Percentiles rank a stretch among this genome's conserved stretches.
Evolutionary conservation across 2,888 invertebrate species (phyloP).

Genomic region (Ophioninae sp.): DNA sequence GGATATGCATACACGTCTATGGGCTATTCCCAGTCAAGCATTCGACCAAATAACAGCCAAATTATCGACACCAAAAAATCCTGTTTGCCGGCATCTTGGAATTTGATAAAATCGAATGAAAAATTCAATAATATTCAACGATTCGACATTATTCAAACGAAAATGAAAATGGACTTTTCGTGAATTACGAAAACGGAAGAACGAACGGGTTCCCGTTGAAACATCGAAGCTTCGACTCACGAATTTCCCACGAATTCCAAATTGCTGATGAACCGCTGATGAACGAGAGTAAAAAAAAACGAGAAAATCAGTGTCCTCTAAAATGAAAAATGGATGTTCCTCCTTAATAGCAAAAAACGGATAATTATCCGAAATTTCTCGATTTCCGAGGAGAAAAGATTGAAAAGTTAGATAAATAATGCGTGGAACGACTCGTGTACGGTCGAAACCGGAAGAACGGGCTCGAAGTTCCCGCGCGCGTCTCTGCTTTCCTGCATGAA

Average conservation of each 20-base stretch:
- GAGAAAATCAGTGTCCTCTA: background rate
- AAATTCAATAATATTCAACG: background rate
- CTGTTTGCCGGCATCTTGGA: background rate
- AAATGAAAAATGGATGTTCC: background rate
- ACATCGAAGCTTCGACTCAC: no score
- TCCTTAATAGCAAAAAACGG: no score
- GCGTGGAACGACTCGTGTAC: constrained; percentile 8
- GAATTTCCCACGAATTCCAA: background rate
- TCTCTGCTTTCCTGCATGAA: constrained; percentile 77
- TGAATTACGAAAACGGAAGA: no score
- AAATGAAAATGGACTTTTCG: no score
- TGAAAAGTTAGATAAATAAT: background rate
- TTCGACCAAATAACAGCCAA: background rate
- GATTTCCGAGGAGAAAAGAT: background rate
- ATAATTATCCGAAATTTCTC: no score
- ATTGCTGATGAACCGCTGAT: background rate
- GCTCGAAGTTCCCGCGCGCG: constrained; percentile 65
- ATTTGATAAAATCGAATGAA: background rate
- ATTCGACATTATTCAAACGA: no score
- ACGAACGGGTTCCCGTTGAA: no score
- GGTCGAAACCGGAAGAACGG: constrained; percentile 62
- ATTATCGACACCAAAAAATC: background rate
- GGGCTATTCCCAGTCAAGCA: background rate
- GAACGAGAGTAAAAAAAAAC: no score
- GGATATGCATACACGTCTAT: background rate